These are phyloP conservation scores for Ichneumoninae sp. DNA, from an alignment of 2,888 invertebrate species.

Conservation along the genomic window DNA sequence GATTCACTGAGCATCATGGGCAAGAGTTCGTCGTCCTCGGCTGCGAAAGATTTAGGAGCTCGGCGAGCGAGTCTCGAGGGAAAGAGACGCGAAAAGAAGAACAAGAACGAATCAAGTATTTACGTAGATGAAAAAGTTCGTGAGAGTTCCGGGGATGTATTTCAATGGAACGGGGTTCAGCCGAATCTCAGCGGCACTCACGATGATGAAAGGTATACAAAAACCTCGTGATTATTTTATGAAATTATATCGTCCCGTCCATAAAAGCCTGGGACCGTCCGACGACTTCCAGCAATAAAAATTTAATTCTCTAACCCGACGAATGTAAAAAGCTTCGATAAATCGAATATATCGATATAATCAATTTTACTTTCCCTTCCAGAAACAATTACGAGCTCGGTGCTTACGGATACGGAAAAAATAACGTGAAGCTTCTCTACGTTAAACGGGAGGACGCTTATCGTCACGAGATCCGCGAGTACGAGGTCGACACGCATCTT, in stretches of 20 bases:
- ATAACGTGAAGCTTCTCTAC: slow-evolving; percentile 90
- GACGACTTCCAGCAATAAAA: too few species aligned
- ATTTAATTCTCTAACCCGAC: too few species aligned
- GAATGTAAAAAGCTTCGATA: neutral
- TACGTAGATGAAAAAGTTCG: slow-evolving; percentile 5
- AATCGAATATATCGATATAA: neutral
- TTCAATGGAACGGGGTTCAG: slow-evolving; percentile 59
- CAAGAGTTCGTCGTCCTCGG: slow-evolving; percentile 14
- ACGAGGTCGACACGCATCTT: slow-evolving; percentile 90
- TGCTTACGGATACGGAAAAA: slow-evolving; percentile 90
- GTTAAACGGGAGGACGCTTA: slow-evolving; percentile 88
- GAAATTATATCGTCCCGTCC: neutral
- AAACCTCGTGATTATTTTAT: neutral
- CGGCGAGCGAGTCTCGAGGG: slow-evolving; percentile 10
- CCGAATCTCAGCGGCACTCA: slow-evolving; percentile 72
- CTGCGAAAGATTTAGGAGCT: slow-evolving; percentile 3
- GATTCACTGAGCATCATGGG: slow-evolving; percentile 71
- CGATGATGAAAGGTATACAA: slow-evolving; percentile 69
- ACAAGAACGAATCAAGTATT: neutral
- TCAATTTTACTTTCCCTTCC: neutral
- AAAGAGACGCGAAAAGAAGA: neutral
- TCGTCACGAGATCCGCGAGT: slow-evolving; percentile 89
- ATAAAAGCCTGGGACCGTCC: too few species aligned
- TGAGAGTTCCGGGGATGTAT: slow-evolving; percentile 23
- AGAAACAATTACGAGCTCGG: slow-evolving; percentile 86